Evolutionary conservation across 2,888 invertebrate species (phyloP).

Genomic region (Chrysodeixis includens): DNA sequence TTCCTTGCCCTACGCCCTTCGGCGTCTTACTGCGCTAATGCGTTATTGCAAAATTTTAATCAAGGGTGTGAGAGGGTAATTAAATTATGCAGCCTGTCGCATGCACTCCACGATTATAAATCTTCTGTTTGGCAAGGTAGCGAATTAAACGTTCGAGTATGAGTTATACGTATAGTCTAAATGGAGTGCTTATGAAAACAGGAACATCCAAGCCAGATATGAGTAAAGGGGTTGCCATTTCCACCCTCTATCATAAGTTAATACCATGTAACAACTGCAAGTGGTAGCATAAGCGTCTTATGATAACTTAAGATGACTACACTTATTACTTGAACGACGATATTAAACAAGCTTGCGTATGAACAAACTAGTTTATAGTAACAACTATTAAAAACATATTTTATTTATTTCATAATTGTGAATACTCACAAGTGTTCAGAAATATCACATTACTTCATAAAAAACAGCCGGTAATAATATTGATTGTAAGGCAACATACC

Average conservation of each 20-base stretch:
- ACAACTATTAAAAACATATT: too few species aligned
- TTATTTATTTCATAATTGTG: too few species aligned
- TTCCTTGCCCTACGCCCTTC: constrained; percentile 82
- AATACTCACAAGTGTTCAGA: too few species aligned
- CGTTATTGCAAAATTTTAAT: constrained; percentile 88
- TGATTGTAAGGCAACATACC: background rate
- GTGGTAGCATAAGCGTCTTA: background rate
- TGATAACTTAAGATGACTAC: background rate
- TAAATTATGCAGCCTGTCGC: constrained; percentile 89
- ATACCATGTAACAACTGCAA: background rate
- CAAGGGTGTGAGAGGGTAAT: constrained; percentile 86
- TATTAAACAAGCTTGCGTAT: background rate
- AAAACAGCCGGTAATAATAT: background rate
- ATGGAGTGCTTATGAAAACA: background rate
- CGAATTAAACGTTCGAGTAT: constrained; percentile 51
- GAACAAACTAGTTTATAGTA: background rate
- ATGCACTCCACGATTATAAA: constrained; percentile 86
- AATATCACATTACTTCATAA: too few species aligned
- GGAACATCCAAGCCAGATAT: background rate
- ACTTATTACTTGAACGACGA: background rate
- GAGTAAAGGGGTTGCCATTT: background rate
- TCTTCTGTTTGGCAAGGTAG: constrained; percentile 80
- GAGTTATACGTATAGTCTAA: background rate
- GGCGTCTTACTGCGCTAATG: constrained; percentile 82
- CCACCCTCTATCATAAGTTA: background rate